Conservation (phyloP, 2,797 vertebrate species). For the Diplodus sargus region DNA sequence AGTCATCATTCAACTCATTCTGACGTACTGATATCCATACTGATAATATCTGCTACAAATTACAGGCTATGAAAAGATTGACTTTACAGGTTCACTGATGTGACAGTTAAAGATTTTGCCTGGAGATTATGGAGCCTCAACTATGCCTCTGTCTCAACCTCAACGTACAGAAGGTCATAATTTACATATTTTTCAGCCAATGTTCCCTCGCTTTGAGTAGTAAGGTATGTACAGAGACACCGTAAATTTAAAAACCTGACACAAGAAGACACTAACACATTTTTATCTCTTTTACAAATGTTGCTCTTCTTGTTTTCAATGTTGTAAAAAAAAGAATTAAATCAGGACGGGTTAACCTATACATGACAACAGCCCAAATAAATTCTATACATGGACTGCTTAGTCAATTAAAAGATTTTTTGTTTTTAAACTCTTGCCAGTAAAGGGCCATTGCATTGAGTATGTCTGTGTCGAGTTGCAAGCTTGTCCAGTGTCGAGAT, state of each 20-base stretch:
- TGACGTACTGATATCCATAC: slow-evolving; percentile 63
- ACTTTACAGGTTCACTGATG: slow-evolving; percentile 69
- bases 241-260: slow-evolving; percentile 18
- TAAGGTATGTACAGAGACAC: slow-evolving; percentile 16
- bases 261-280: slow-evolving; percentile 13
- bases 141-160: slow-evolving; percentile 33
- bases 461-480: slow-evolving; percentile 11
- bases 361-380: background rate
- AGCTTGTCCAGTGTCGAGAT: slow-evolving; percentile 38
- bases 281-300: background rate
- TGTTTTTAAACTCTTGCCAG: background rate
- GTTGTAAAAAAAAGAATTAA: slow-evolving; percentile 15
- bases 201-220: background rate
- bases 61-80: slow-evolving; percentile 68
- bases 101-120: slow-evolving; percentile 67
- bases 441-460: background rate
- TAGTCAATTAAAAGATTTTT: background rate
- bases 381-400: background rate
- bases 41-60: slow-evolving; percentile 77
- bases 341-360: background rate
- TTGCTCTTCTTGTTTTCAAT: slow-evolving; percentile 30
- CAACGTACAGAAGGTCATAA: slow-evolving; percentile 23
- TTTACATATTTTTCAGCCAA: slow-evolving; percentile 34
- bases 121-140: slow-evolving; percentile 37
- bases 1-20: slow-evolving; percentile 63